phyloP scores from a whole-genome alignment of 2,888 invertebrate species.

The Nomada flava region DNA sequence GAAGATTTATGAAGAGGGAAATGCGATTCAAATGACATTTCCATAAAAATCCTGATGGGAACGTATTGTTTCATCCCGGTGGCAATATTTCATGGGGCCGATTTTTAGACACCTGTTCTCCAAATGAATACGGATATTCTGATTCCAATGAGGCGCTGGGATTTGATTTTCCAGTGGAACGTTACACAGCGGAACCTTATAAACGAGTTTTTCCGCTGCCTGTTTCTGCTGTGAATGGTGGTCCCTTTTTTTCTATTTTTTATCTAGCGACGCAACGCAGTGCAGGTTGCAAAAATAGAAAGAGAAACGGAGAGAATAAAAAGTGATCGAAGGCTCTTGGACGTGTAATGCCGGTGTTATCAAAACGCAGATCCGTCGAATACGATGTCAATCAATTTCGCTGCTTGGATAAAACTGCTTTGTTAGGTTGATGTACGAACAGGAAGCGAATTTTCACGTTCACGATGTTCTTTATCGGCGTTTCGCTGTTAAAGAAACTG shows the following conservation, averaged over 20 bases:
- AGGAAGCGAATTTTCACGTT: background rate
- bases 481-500: background rate
- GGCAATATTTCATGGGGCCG: background rate
- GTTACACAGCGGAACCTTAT: conserved; percentile 16
- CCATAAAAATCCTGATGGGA: background rate
- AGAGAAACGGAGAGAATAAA: background rate
- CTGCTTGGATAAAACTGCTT: conserved; percentile 8
- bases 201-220: background rate
- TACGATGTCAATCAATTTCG: conserved; percentile 26
- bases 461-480: background rate
- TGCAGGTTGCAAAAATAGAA: background rate
- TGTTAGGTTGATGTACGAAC: conserved; percentile 9
- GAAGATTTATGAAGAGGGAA: background rate
- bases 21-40: background rate
- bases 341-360: conserved; percentile 25
- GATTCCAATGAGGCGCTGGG: background rate
- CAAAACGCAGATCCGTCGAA: conserved; percentile 26
- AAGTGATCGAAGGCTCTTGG: conserved; percentile 3
- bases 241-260: too few species aligned
- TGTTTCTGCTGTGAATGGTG: background rate
- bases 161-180: conserved; percentile 28
- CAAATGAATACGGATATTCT: conserved; percentile 2
- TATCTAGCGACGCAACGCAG: background rate
- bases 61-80: background rate
- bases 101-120: conserved; percentile 2